Conservation (phyloP, 2,797 vertebrate species). For the Graptemys geographica region DNA sequence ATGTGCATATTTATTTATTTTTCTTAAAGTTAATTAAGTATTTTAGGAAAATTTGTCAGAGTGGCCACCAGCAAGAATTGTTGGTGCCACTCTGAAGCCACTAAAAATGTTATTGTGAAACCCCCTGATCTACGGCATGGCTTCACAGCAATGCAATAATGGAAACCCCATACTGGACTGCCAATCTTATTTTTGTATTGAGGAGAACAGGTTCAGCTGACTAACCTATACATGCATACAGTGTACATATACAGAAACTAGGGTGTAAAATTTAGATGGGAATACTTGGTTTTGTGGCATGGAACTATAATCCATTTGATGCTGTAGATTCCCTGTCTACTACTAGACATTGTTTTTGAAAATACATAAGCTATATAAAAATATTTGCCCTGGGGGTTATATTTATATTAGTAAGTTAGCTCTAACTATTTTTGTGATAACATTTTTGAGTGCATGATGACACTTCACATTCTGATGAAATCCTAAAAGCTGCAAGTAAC, state of each 20-base stretch:
- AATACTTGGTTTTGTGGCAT: neutral
- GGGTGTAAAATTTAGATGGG: neutral
- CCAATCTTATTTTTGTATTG: neutral
- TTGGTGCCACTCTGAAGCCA: too few relatives aligned
- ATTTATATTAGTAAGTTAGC: neutral
- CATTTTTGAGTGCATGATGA: neutral
- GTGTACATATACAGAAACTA: neutral
- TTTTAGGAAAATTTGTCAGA: too few relatives aligned
- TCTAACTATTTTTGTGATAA: neutral
- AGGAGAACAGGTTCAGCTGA: neutral
- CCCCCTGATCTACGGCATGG: too few relatives aligned
- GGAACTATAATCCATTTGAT: neutral
- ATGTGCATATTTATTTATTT: too few relatives aligned
- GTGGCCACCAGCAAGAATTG: too few relatives aligned
- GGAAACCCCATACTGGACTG: neutral
- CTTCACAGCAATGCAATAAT: neutral
- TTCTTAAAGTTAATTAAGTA: too few relatives aligned
- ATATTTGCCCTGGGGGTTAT: neutral
- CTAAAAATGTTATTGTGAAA: too few relatives aligned
- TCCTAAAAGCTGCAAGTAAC: neutral
- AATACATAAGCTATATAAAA: neutral
- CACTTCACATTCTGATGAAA: neutral
- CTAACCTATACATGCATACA: neutral
- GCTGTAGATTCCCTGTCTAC: neutral
- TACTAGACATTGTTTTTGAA: neutral